These are phyloP conservation scores for Protophormia terraenovae DNA, from an alignment of 2,888 invertebrate species.

Conservation along the genomic window DNA sequence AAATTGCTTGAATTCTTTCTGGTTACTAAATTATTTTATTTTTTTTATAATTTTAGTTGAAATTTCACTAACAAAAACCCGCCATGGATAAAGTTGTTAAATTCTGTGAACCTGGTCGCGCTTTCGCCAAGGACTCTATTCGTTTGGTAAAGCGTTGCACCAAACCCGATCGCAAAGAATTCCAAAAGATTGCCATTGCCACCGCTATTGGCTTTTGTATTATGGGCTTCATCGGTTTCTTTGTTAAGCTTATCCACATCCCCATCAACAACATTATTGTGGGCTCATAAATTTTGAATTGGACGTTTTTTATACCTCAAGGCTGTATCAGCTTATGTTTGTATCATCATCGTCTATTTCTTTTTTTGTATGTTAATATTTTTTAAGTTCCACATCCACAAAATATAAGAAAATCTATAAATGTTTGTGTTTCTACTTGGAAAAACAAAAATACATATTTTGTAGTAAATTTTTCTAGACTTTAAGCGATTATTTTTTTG, in stretches of 20 bases:
- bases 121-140: constrained; percentile 99
- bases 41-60: constrained; percentile 51
- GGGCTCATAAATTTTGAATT: constrained; percentile 84
- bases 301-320: constrained; percentile 52
- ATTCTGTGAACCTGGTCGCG: constrained; percentile 96
- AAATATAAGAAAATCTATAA: constrained; percentile 38
- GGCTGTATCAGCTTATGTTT: constrained; percentile 66
- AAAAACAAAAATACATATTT: constrained; percentile 13
- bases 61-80: constrained; percentile 48
- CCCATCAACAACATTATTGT: constrained; percentile 99
- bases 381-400: constrained; percentile 58
- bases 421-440: constrained; percentile 40
- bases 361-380: constrained; percentile 46
- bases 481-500: constrained; percentile 45
- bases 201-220: constrained; percentile 99
- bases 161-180: constrained; percentile 99
- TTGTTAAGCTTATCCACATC: constrained; percentile 99
- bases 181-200: constrained; percentile 99
- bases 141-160: constrained; percentile 99
- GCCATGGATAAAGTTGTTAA: constrained; percentile 98
- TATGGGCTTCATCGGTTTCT: constrained; percentile 99
- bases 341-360: constrained; percentile 61
- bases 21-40: not conserved
- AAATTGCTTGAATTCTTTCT: not conserved
- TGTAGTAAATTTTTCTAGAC: constrained; percentile 51